A percentile compares a stretch with the other conserved stretches of the same genome.
These are phyloP conservation scores for Saccostrea echinata DNA, from an alignment of 1,140 invertebrate species.

Conservation along the genomic window DNA sequence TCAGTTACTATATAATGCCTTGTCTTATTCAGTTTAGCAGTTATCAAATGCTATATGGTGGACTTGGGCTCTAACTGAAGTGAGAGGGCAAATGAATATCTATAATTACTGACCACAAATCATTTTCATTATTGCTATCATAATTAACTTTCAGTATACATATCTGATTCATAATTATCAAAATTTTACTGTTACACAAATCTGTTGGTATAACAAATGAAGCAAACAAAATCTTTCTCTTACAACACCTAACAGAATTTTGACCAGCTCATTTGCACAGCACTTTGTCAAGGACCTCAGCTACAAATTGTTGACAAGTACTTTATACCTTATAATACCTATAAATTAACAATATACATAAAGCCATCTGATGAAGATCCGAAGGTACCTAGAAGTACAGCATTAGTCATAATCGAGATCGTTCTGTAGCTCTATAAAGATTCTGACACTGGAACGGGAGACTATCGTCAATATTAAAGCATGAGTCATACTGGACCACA, in stretches of 20 bases:
- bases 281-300: too few species aligned
- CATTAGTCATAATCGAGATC: slow-evolving; percentile 1
- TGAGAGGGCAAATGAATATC: neutral
- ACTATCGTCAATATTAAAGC: slow-evolving; percentile 13
- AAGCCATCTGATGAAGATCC: neutral
- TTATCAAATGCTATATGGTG: neutral
- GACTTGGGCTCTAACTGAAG: neutral
- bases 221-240: neutral
- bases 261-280: too few species aligned
- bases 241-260: neutral
- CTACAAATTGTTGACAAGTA: too few species aligned
- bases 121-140: neutral
- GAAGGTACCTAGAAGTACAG: neutral
- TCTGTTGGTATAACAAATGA: neutral
- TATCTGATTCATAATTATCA: neutral
- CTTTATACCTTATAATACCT: too few species aligned
- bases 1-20: too few species aligned
- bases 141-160: too few species aligned
- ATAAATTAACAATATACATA: neutral
- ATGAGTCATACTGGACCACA: slow-evolving; percentile 21
- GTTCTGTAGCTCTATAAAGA: slow-evolving; percentile 10
- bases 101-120: neutral
- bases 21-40: neutral
- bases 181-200: neutral
- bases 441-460: neutral